Evolutionary conservation across 2,113 vertebrate species (phyloP).

Genomic region (Podilymbus podiceps): DNA sequence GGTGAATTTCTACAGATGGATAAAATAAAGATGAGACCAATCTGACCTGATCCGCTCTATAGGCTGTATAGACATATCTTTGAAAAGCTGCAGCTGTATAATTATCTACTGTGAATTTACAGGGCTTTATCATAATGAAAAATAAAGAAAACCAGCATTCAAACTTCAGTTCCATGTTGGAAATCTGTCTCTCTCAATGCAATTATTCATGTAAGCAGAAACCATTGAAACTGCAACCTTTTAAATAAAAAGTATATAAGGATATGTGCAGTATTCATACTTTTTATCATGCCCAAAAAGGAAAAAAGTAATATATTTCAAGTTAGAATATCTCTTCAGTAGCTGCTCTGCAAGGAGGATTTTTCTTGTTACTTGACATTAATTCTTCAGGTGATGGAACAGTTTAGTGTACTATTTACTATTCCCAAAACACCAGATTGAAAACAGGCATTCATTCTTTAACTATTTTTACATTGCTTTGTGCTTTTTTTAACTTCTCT

Average conservation of each 20-base stretch:
- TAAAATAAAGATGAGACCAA: background rate
- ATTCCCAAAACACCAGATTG: background rate
- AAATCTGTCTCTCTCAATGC: background rate
- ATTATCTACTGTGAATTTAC: background rate
- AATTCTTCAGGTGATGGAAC: background rate
- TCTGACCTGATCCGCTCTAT: accelerated
- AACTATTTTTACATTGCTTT: background rate
- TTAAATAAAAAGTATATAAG: background rate
- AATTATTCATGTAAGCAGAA: background rate
- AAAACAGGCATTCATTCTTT: background rate
- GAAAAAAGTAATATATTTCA: background rate
- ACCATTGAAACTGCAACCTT: background rate
- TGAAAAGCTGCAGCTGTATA: background rate
- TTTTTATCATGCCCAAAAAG: background rate
- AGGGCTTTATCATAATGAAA: background rate
- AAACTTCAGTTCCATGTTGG: background rate
- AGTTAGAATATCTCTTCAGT: background rate
- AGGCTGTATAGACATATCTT: background rate
- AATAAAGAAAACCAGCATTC: background rate
- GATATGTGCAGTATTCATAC: background rate
- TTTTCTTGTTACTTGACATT: background rate
- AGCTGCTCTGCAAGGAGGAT: background rate
- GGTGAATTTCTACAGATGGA: background rate
- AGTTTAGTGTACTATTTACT: background rate
- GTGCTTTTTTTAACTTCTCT: background rate